phyloP scores from a whole-genome alignment of 1,140 invertebrate genomes.

The Drosophila azteca region DNA sequence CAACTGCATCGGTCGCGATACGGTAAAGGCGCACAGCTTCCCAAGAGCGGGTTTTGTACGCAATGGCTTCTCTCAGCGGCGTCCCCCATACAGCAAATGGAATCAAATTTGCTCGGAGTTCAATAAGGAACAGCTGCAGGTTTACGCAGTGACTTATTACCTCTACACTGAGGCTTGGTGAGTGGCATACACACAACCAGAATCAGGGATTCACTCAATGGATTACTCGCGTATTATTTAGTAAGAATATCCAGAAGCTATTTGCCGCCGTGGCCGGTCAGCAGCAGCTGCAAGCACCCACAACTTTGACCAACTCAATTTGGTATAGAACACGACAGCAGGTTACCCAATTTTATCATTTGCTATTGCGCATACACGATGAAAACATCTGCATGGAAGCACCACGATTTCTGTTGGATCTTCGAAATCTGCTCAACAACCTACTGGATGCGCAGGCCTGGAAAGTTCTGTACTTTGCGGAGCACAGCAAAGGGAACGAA shows the following conservation, averaged over 20 bases:
- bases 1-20: constrained; percentile 66
- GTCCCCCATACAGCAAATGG: constrained; percentile 40
- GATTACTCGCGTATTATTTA: constrained; percentile 1
- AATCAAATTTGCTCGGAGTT: constrained; percentile 62
- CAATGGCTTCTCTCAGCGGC: constrained; percentile 45
- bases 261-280: constrained; percentile 45
- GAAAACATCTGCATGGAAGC: neutral
- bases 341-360: constrained; percentile 70
- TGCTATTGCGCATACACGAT: constrained; percentile 47
- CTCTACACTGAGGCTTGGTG: constrained; percentile 69
- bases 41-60: constrained; percentile 55
- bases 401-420: neutral
- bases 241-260: constrained; percentile 73
- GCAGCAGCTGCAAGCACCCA: constrained; percentile 43
- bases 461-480: constrained; percentile 73
- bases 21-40: constrained; percentile 38
- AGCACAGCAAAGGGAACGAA: constrained; percentile 74
- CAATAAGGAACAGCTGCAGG: constrained; percentile 30
- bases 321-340: constrained; percentile 57
- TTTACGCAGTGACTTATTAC: constrained; percentile 34
- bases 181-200: neutral
- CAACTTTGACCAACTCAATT: neutral
- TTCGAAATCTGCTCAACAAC: constrained; percentile 51
- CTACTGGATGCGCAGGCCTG: constrained; percentile 54
- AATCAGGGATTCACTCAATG: neutral